Conservation (phyloP, 2,888 invertebrate genomes). For the Dinocampus coccinellae region DNA sequence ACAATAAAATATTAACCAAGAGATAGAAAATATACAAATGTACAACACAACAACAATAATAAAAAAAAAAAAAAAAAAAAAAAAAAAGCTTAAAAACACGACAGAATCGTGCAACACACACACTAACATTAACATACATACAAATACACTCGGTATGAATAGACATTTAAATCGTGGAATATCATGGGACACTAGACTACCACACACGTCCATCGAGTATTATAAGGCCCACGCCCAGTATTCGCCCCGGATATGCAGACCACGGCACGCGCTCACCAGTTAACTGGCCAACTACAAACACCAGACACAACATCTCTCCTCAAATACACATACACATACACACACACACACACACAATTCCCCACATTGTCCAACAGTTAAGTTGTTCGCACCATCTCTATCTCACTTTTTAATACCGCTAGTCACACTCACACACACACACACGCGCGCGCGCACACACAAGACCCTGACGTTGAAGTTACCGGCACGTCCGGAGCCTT, state of each 20-base stretch:
- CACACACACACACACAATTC: background rate
- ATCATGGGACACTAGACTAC: background rate
- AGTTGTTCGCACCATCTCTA: background rate
- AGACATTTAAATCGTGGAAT: background rate
- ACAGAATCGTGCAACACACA: background rate
- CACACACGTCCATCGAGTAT: background rate
- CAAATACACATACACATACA: too few species aligned
- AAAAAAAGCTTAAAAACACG: background rate
- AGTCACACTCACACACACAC: background rate
- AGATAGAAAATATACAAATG: background rate
- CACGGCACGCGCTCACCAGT: background rate
- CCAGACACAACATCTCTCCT: background rate
- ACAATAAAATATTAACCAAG: too few species aligned
- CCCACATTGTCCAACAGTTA: slow-evolving; percentile 3
- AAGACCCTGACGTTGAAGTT: slow-evolving; percentile 25
- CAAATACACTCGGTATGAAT: background rate
- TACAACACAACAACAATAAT: background rate
- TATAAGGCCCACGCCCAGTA: slow-evolving; percentile 1
- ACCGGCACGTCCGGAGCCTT: slow-evolving; percentile 9
- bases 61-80: too few species aligned
- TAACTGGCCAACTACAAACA: background rate
- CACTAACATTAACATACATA: background rate
- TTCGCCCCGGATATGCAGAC: slow-evolving; percentile 1
- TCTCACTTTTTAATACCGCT: background rate
- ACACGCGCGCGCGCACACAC: background rate